Conservation (phyloP, 2,888 invertebrate species). For the Eucera pruinosa region DNA sequence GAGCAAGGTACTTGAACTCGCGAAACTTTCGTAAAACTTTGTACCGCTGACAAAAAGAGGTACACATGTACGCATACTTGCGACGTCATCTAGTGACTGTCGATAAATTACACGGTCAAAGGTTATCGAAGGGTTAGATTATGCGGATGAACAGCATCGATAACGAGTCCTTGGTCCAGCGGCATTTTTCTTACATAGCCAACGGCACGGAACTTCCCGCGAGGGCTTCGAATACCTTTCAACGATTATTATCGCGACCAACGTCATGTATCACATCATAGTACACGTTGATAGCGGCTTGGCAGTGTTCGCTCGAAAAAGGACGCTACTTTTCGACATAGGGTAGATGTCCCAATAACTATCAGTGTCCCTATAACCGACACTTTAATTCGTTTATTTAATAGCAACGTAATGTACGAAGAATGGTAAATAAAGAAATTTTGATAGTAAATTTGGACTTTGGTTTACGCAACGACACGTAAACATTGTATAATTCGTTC, state of each 20-base stretch:
- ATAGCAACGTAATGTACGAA: too few species aligned
- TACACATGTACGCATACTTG: slow-evolving; percentile 5
- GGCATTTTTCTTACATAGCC: slow-evolving; percentile 27
- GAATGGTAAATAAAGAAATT: too few species aligned
- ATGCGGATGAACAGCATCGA: slow-evolving; percentile 65
- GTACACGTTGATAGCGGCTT: slow-evolving; percentile 68
- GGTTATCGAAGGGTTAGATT: slow-evolving; percentile 67
- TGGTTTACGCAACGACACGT: too few species aligned
- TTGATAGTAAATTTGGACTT: too few species aligned
- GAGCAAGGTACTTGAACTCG: slow-evolving; percentile 37
- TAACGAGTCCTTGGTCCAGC: slow-evolving; percentile 50
- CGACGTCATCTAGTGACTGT: slow-evolving; percentile 29
- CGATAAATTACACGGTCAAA: slow-evolving; percentile 70
- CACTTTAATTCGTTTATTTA: too few species aligned
- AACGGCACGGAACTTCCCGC: slow-evolving; percentile 49
- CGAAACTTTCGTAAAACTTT: slow-evolving; percentile 2
- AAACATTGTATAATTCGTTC: too few species aligned
- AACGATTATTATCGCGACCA: slow-evolving; percentile 71
- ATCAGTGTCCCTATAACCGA: too few species aligned
- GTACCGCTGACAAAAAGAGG: slow-evolving; percentile 19
- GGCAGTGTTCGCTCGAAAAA: slow-evolving; percentile 38
- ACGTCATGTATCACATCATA: slow-evolving; percentile 73
- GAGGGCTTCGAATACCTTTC: slow-evolving; percentile 65
- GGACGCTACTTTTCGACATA: slow-evolving; percentile 59
- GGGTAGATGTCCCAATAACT: too few species aligned